phyloP scores from a whole-genome alignment of 2,113 vertebrate species.

The Lepus timidus region DNA sequence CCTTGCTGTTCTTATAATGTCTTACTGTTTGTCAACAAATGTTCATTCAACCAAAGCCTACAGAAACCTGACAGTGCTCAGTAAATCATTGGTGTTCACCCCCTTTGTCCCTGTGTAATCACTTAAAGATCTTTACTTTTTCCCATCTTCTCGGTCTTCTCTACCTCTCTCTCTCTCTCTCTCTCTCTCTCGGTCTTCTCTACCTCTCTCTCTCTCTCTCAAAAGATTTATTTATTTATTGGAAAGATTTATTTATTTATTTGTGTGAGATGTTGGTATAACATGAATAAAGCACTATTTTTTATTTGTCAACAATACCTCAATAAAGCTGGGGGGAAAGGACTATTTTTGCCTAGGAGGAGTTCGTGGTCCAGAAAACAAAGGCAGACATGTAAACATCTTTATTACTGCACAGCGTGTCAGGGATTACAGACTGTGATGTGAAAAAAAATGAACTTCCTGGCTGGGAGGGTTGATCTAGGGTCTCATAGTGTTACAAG shows the following conservation, averaged over 20 bases:
- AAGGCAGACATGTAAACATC: neutral
- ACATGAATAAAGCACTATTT: slow-evolving; percentile 50
- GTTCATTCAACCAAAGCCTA: slow-evolving; percentile 54
- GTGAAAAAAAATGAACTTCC: neutral
- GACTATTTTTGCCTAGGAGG: neutral
- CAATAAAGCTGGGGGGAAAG: neutral
- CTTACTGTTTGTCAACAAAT: slow-evolving; percentile 57
- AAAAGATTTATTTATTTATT: too few relatives aligned
- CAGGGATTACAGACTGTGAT: neutral
- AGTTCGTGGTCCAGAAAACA: slow-evolving; percentile 32
- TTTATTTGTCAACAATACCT: neutral
- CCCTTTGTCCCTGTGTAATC: too few relatives aligned
- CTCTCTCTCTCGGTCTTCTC: too few relatives aligned
- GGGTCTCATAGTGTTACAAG: neutral
- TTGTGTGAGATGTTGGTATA: neutral
- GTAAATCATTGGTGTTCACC: too few relatives aligned
- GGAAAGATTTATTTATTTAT: too few relatives aligned
- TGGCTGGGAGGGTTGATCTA: neutral
- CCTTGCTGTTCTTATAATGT: slow-evolving; percentile 52
- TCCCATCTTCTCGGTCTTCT: too few relatives aligned
- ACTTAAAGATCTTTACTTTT: too few relatives aligned
- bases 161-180: too few relatives aligned
- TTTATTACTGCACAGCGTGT: neutral
- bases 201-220: too few relatives aligned
- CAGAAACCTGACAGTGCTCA: slow-evolving; percentile 19